phyloP scores from a whole-genome alignment of 2,113 vertebrate species.

The Thomomys bottae region DNA sequence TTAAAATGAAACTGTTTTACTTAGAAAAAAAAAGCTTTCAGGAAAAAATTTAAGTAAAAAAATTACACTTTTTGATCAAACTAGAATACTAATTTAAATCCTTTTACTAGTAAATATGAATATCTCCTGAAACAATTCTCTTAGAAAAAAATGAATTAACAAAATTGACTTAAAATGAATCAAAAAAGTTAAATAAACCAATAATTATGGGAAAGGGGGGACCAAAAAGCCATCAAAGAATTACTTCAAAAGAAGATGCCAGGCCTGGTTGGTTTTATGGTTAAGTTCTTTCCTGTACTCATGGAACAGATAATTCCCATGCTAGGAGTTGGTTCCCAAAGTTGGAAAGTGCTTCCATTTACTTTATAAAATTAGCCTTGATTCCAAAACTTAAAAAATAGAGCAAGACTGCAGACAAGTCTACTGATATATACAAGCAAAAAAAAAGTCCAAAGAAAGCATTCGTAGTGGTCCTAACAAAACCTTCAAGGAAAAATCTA shows the following conservation, averaged over 20 bases:
- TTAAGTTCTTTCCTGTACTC: constrained; percentile 63
- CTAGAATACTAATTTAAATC: constrained; percentile 35
- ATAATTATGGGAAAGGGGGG: constrained; percentile 35
- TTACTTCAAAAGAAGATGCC: constrained; percentile 65
- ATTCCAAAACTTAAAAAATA: constrained; percentile 64
- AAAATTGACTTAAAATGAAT: constrained; percentile 52
- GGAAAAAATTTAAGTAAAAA: constrained; percentile 46
- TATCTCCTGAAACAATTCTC: constrained; percentile 54
- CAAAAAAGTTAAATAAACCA: constrained; percentile 65
- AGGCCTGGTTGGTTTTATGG: constrained; percentile 63
- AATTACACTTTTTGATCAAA: background rate
- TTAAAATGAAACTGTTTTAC: constrained; percentile 39
- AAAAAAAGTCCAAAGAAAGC: constrained; percentile 33
- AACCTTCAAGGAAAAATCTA: constrained; percentile 57
- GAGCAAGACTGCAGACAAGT: constrained; percentile 53
- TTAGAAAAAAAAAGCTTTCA: background rate
- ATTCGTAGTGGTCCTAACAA: constrained; percentile 37
- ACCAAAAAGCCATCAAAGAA: constrained; percentile 72
- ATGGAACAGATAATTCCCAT: constrained; percentile 69
- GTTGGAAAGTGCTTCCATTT: constrained; percentile 51
- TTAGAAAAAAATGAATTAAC: constrained; percentile 64
- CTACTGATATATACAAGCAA: background rate
- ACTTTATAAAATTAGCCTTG: constrained; percentile 67
- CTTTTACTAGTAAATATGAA: constrained; percentile 35
- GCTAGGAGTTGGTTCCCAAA: constrained; percentile 22